Base-by-base conservation (phyloP, 2,113 vertebrate genomes). In the Paramormyrops kingsleyae region DNA sequence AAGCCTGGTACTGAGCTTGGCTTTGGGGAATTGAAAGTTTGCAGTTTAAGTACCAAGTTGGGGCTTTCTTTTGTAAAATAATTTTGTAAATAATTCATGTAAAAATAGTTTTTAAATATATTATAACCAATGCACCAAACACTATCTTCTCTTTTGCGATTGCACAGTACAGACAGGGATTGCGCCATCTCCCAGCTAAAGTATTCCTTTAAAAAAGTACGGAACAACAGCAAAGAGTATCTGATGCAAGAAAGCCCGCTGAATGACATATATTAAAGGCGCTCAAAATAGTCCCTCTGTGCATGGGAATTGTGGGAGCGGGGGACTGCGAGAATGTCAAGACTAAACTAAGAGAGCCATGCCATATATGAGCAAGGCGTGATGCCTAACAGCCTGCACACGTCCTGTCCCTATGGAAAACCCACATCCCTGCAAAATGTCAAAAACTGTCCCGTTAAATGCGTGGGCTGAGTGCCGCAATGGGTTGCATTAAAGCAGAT, bases 261-360 rank as follows among this genome's bases (percentile, higher is more conserved):
- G 39, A 47, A 88, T 88, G 39, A 5, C 56, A 62, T 62, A 66
- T 10, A 70, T 62, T 66, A 66, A 88, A 62, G 46, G 24, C 15
- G 15, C 46, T 24, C 49, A 87, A 52, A 46, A 87, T 87, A 52
- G 83, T 47, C 8, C n/a, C 83, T 85, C 15, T 17, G 46, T 85
- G 42, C 85, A 87, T 87, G 83, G 83, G 83, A 84, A 84, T 87
- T 52, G 24, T 87, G 85, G 27, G n/a, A 84, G 7, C 39, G 21
- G 39, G 44, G 24, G 24, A 84, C 39, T 84, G 39, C 21, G 42
- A 80, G 74, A 80, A 80, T 47, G 83, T 47, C 83, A 46, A 84
- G 39, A 84, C 44, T 84, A 46, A 46, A 46, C 83, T 84, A 47
- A 42, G 12, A 80, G 74, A 42, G 17, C 74, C 31, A 80, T 80